Evolutionary conservation across 2,797 vertebrate species (phyloP).

Genomic region (Glossophaga mutica): DNA sequence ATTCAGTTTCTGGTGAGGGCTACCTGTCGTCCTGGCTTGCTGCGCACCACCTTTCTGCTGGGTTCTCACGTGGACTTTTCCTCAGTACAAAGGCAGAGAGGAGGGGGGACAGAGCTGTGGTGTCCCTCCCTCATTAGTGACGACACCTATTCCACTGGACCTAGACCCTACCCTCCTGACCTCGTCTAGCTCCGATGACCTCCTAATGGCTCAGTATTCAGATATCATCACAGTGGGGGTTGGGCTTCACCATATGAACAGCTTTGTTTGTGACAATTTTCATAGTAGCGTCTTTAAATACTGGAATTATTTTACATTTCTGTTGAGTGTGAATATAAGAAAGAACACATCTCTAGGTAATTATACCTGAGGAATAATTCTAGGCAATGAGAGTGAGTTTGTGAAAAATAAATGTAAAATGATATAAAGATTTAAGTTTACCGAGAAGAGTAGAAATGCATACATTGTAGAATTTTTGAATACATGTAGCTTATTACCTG

Average conservation of each 20-base stretch:
- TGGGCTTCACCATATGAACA: background rate
- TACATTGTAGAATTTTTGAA: constrained; percentile 15
- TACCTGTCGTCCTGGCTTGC: background rate
- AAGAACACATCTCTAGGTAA: background rate
- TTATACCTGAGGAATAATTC: background rate
- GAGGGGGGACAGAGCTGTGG: background rate
- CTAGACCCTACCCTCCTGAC: background rate
- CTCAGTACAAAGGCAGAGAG: background rate
- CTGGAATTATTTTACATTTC: background rate
- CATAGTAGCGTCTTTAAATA: background rate
- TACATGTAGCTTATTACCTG: background rate
- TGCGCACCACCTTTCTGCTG: background rate
- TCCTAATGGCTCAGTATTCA: background rate
- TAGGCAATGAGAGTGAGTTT: constrained; percentile 4
- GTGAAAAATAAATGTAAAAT: background rate
- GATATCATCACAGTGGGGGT: background rate
- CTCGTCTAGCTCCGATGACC: background rate
- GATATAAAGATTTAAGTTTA: background rate
- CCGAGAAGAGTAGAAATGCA: background rate
- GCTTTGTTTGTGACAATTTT: background rate
- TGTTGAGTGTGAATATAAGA: background rate
- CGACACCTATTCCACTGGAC: background rate
- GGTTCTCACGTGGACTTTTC: background rate
- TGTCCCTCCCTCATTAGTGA: background rate
- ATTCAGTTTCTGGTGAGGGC: background rate